Evolutionary conservation across 2,113 vertebrate genomes (phyloP).

Genomic region (Gymnarchus niloticus): DNA sequence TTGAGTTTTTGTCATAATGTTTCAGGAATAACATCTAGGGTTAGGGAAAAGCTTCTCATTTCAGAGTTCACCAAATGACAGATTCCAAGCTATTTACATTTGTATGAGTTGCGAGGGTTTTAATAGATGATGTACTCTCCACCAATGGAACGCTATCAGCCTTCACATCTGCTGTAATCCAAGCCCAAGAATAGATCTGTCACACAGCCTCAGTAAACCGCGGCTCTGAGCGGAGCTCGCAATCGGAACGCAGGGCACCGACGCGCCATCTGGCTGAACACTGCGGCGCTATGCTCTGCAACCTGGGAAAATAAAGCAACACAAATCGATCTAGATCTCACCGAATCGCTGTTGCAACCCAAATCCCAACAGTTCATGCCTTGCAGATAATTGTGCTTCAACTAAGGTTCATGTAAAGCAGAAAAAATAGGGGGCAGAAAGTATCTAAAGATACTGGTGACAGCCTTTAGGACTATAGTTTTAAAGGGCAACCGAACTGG

Average conservation of each 20-base stretch:
- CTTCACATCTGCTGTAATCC: conserved; percentile 25
- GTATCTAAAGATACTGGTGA: background rate
- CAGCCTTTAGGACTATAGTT: conserved; percentile 1
- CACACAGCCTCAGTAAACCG: conserved; percentile 2
- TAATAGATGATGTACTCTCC: background rate
- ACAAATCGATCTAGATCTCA: conserved; percentile 23
- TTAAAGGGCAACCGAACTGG: background rate
- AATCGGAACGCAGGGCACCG: background rate
- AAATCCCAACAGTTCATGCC: background rate
- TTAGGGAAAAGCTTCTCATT: conserved; percentile 7
- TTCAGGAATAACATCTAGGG: conserved; percentile 7
- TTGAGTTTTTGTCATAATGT: background rate
- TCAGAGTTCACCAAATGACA: background rate
- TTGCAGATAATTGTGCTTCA: conserved; percentile 3
- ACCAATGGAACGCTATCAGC: background rate
- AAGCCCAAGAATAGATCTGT: conserved; percentile 22
- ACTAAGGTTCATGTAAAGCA: background rate
- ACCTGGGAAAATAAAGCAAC: conserved; percentile 14
- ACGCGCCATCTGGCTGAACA: background rate
- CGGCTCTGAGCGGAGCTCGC: background rate
- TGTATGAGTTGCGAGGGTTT: background rate
- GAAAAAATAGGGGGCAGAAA: background rate
- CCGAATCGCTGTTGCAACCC: conserved; percentile 12
- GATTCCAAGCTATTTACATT: background rate
- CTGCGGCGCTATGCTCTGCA: background rate